Base-by-base conservation (phyloP, 2,113 vertebrate species). In the Setophaga coronata region DNA sequence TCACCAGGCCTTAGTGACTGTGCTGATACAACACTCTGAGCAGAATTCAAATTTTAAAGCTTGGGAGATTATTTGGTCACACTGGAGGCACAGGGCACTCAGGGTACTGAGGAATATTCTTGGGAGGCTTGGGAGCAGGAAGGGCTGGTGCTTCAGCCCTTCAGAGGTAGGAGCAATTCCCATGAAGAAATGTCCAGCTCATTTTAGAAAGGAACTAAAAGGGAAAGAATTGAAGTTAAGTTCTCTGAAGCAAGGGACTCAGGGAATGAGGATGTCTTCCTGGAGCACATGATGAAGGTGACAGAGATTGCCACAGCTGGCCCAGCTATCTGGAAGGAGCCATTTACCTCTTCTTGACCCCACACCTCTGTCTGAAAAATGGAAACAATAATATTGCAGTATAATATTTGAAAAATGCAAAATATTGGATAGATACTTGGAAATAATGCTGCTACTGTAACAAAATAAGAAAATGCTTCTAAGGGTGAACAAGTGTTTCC, bases 81-180 rank as follows among this genome's bases (percentile, higher is more conserved):
- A 1, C 2, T 33, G 29, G 42, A 82, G 43, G 26, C 9, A 36
- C 2, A 2, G 42, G 4, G 6, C 19, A 31, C 38, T 53, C 19
- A 18, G 17, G 9, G 14, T 47, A 9, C 5, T 31, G 7, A 57
- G 8, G 34, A n/a, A 71, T 15, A 7, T 38, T 17, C 17, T 42
- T 62, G 48, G 29, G 28, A 85, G 33, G 25, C n/a, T 50, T 28
- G 18, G 19, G 36, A 50, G 18, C 10, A 36, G 38, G 15, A 58
- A 36, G 20, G 15, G 24, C 3, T 0, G 0, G 28, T 19, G 13
- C 3, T 71, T 77, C 42, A 31, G 10, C 19, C 45, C 14, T 0
- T 48, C 23, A 48, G 1, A 51, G 16, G 8, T 43, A 43, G 43
- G 26, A 43, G 10, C 24, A 11, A 24, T n/a, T 69, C 28, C 17